Evolutionary conservation across 1,140 invertebrate genomes (phyloP).

Genomic region (Lepidostoma basale): DNA sequence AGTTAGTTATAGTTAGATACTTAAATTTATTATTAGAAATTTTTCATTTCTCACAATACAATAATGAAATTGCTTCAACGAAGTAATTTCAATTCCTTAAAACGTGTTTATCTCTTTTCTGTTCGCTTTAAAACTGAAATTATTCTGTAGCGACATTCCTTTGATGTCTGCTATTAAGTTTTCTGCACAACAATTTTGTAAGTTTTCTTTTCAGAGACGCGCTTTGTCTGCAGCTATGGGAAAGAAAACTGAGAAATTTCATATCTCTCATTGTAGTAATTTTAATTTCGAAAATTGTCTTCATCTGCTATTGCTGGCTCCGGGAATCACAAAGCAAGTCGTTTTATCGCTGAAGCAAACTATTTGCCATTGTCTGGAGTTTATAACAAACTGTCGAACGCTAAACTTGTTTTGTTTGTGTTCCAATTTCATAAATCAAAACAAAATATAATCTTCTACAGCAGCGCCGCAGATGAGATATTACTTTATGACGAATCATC

Average conservation of each 20-base stretch:
- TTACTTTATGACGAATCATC: no score
- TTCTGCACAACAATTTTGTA: conserved; percentile 43
- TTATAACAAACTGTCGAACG: conserved; percentile 12
- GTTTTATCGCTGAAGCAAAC: conserved; percentile 41
- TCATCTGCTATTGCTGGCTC: conserved; percentile 27
- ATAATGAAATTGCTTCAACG: no score
- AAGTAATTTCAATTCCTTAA: no score
- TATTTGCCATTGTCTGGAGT: conserved; percentile 27
- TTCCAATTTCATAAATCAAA: conserved; percentile 5
- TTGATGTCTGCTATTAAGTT: conserved; percentile 39
- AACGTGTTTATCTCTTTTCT: no score
- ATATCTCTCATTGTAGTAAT: conserved; percentile 47
- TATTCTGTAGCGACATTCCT: not conserved
- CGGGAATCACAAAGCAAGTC: conserved; percentile 35
- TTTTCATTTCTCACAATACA: no score
- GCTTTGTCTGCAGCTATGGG: conserved; percentile 25
- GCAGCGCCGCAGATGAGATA: no score
- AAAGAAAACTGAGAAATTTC: conserved; percentile 43
- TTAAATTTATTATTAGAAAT: no score
- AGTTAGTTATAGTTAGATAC: no score
- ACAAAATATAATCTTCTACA: no score
- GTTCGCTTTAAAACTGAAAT: not conserved
- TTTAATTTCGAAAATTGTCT: conserved; percentile 46
- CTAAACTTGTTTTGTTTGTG: conserved; percentile 18
- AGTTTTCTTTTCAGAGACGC: conserved; percentile 33